Conservation (phyloP, 2,113 vertebrate genomes). For the Podocnemis expansa region DNA sequence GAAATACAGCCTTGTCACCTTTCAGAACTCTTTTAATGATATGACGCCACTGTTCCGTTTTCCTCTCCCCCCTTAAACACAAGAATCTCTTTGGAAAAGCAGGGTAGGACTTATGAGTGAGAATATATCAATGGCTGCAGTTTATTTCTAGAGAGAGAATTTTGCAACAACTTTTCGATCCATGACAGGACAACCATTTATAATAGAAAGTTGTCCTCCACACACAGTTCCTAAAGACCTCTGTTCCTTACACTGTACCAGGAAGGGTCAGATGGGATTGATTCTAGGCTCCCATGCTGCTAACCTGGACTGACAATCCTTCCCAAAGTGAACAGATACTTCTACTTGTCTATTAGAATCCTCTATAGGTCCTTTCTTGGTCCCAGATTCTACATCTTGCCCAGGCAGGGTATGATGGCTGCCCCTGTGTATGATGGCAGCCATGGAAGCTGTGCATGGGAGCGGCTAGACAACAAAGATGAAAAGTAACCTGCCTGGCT, state of each 20-base stretch:
- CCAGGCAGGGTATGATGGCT: neutral
- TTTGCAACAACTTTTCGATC: neutral
- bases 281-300: neutral
- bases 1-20: neutral
- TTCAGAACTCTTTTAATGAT: neutral
- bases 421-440: neutral
- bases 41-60: no score
- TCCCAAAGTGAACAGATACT: neutral
- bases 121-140: neutral
- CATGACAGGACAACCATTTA: neutral
- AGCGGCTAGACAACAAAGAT: neutral
- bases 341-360: neutral
- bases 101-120: neutral
- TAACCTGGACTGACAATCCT: neutral
- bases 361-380: neutral
- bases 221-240: neutral
- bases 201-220: neutral
- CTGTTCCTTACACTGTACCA: neutral
- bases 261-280: neutral
- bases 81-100: neutral
- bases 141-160: neutral
- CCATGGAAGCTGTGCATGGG: no score
- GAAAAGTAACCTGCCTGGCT: neutral
- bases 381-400: neutral
- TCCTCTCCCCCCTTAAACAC: no score